Evolutionary conservation across 1,140 invertebrate species (phyloP).

Genomic region (Epicauta chinensis): DNA sequence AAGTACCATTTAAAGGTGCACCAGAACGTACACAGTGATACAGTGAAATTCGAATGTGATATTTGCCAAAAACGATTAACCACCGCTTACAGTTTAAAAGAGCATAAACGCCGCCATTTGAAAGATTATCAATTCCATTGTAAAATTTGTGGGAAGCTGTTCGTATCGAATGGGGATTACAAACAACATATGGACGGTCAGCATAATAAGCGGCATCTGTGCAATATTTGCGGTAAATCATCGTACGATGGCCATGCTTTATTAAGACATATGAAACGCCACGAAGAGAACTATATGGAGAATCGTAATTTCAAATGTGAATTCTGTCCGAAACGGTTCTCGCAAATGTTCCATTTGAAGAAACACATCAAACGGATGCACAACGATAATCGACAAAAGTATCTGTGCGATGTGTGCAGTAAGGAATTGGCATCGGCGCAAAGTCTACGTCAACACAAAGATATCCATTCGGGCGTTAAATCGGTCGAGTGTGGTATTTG

Average conservation of each 20-base stretch:
- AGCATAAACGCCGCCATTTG: too few species aligned
- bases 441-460: constrained; percentile 18
- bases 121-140: constrained; percentile 18
- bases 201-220: constrained; percentile 22
- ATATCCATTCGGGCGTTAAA: constrained; percentile 17
- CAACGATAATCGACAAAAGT: not conserved
- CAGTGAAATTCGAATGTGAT: too few species aligned
- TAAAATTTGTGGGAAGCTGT: constrained; percentile 30
- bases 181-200: constrained; percentile 31
- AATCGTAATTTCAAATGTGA: constrained; percentile 40
- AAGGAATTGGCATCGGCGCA: constrained; percentile 14
- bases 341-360: constrained; percentile 12
- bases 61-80: too few species aligned
- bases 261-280: constrained; percentile 27
- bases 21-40: too few species aligned
- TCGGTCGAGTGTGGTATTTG: constrained; percentile 26
- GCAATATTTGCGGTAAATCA: constrained; percentile 30
- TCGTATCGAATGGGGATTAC: constrained; percentile 34
- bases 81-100: too few species aligned
- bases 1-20: too few species aligned
- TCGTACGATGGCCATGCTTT: constrained; percentile 32
- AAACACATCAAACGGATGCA: constrained; percentile 17
- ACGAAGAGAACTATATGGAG: constrained; percentile 24
- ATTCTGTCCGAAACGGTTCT: constrained; percentile 17
- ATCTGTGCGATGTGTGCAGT: constrained; percentile 33